Evolutionary conservation across 2,888 invertebrate genomes (phyloP), one percentile per base, ranked within the genome.

Genomic region (Trachelus iudaicus): DNA sequence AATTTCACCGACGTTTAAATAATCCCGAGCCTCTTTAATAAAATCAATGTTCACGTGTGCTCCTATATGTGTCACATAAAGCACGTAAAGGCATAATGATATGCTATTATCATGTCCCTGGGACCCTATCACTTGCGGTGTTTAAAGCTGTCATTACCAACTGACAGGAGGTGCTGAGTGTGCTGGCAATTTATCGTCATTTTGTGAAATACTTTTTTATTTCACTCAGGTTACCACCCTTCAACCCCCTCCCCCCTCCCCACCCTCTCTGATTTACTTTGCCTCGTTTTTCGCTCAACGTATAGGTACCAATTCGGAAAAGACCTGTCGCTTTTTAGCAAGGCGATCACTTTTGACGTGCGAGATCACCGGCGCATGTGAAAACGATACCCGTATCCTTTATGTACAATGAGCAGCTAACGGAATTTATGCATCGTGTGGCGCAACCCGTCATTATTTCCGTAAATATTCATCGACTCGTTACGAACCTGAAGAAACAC

Each of bases 101-200:
- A 83, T 83, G 83, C 82, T 78, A 86, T 86, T 86, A 86, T 78
- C 85, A 77, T 77, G 82, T 84, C 81, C 81, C 75, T 73, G 75
- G 68, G 81, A 76, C 82, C 40, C 40, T 82, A 86, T 86, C 86
- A 84, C 79, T 84, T 82, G 79, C 80, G 77, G 80, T 80, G 80
- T 85, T 86, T 83, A 83, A 85, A 77, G 81, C 83, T 79, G 80
- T 83, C 81, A 84, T 85, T 86, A 85, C 77, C 75, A 81, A 80
- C 74, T 80, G 86, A 73, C 83, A 80, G 81, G 79, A 33, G 71
- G 71, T 33, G 71, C 71, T 56, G 75, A 35, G 75, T 30, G 75
- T n/a, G 11, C 75, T 23, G 33, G n/a, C 33, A 68, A 68, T 30
- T 75, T 69, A 68, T 68, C n/a, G 30, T 33, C 69, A 68, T 40